Evolutionary conservation across 35 echinoderm and acorn worm genomes (phyloP).

Genomic region (Holothuria glaberrima): DNA sequence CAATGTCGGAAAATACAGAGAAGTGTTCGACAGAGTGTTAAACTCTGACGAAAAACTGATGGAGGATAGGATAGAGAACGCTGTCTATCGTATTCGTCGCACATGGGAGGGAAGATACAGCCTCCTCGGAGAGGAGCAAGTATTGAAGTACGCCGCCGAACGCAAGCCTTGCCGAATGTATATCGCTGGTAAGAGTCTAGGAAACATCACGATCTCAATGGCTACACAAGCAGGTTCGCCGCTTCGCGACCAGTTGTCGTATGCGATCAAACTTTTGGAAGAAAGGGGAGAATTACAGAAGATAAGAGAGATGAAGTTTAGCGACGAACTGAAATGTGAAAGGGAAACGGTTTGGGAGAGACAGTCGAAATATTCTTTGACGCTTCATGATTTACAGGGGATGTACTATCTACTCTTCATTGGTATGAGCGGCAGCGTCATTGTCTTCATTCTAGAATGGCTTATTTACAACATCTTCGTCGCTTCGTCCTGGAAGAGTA

Average conservation of each 20-base stretch:
- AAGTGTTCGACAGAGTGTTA: slow-evolving; percentile 46
- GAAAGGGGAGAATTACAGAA: slow-evolving; percentile 57
- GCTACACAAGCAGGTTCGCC: slow-evolving; percentile 85
- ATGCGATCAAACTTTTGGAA: slow-evolving; percentile 71
- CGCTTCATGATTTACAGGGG: slow-evolving; percentile 77
- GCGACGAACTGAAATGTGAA: slow-evolving; percentile 58
- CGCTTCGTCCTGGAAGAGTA: slow-evolving; percentile 39
- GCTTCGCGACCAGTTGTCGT: slow-evolving; percentile 82
- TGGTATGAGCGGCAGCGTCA: slow-evolving; percentile 69
- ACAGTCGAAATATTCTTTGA: slow-evolving; percentile 76
- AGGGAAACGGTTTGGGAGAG: slow-evolving; percentile 68
- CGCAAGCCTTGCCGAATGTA: slow-evolving; percentile 77
- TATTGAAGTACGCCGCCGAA: slow-evolving; percentile 68
- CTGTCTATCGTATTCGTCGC: slow-evolving; percentile 66
- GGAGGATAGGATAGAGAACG: slow-evolving; percentile 63
- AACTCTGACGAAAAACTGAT: slow-evolving; percentile 77
- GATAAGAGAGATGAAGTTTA: slow-evolving; percentile 58
- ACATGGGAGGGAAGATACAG: slow-evolving; percentile 79
- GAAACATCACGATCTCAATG: slow-evolving; percentile 71
- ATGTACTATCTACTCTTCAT: slow-evolving; percentile 81
- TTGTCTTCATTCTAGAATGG: slow-evolving; percentile 82
- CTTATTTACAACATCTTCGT: slow-evolving; percentile 40
- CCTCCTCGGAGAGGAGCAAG: slow-evolving; percentile 72
- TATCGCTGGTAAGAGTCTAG: slow-evolving; percentile 63
- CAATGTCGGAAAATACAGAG: slow-evolving; percentile 66